Evolutionary conservation across 37 sponge, comb jelly and placozoan genomes (phyloP), one percentile per base, ranked within the genome.

Genomic region (Axinella damicornis): DNA sequence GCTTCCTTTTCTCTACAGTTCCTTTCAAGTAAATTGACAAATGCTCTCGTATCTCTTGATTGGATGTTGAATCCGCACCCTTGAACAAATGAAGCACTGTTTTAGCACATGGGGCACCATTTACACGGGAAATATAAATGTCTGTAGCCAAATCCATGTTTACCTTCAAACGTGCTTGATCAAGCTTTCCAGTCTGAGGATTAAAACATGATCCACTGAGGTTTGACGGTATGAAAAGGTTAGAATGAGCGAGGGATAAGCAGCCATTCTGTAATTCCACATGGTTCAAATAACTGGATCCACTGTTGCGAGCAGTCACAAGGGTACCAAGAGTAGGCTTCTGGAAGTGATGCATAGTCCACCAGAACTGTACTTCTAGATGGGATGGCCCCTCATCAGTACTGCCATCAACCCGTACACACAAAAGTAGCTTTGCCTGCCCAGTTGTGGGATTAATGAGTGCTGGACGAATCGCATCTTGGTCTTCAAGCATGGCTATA

Each of bases 181-280:
- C 76, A 0, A 84, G 28, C 12, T 60, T 27, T 61, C 84, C 84
- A 54, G 76, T 84, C 5, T 61, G 13, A 27, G 62, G 25, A 39
- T 74, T n/a, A 24, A 57, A 72, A 37, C 73, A 55, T 1, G 83
- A 27, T 25, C 74, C 74, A 63, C 15, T 15, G 30, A 83, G 34
- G 13, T 73, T 83, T 21, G 83, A 83, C 1, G 83, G 83, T 32
- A 83, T 70, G 64, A 73, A 83, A 6, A 73, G 58, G 57, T 83
- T 83, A 27, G 83, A 74, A 33, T 73, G 83, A 35, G 46, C 83
- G 9, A 71, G 35, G 20, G 74, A 5, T 58, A 83, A 39, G 46
- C 83, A 83, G 9, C 80, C 80, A 34, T 79, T 79, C 25, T 79
- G 80, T 40, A 79, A 40, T 65, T 79, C 67, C 5, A 83, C 83